Conservation (phyloP, 2,797 vertebrate species). For the Brachyalestes nurse region DNA sequence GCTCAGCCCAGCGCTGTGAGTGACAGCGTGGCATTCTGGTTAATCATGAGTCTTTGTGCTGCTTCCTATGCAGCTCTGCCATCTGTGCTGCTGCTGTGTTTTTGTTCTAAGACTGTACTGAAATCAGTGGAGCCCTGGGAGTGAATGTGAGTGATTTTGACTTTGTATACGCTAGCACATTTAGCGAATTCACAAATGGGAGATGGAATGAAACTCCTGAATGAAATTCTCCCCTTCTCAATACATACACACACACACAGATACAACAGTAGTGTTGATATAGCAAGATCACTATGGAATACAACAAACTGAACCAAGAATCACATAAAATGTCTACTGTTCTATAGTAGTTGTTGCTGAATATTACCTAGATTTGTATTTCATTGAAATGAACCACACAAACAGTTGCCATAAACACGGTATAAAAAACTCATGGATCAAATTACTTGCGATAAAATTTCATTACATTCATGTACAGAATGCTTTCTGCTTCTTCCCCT, state of each 20-base stretch:
- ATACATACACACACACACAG: no score
- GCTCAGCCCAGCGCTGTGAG: slow-evolving; percentile 66
- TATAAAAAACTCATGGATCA: no score
- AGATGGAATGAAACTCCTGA: slow-evolving; percentile 23
- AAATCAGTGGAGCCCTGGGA: slow-evolving; percentile 34
- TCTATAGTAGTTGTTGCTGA: no score
- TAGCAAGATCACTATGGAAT: neutral
- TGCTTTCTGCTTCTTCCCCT: no score
- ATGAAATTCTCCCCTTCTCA: no score
- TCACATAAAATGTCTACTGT: neutral
- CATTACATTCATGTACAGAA: no score
- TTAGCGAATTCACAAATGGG: slow-evolving; percentile 18
- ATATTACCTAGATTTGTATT: no score
- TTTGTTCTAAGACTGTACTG: slow-evolving; percentile 39
- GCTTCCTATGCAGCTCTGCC: slow-evolving; percentile 68
- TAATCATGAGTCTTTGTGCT: slow-evolving; percentile 80
- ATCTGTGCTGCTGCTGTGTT: slow-evolving; percentile 67
- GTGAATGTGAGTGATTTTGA: slow-evolving; percentile 40
- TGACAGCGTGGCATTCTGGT: slow-evolving; percentile 73
- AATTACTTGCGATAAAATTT: no score
- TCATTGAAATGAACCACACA: no score
- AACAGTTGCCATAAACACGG: no score
- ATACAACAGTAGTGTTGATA: neutral
- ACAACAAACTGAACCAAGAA: neutral
- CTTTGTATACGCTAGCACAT: slow-evolving; percentile 18